Evolutionary conservation across 2,797 vertebrate species (phyloP).

Genomic region (Pantherophis vulpinus): DNA sequence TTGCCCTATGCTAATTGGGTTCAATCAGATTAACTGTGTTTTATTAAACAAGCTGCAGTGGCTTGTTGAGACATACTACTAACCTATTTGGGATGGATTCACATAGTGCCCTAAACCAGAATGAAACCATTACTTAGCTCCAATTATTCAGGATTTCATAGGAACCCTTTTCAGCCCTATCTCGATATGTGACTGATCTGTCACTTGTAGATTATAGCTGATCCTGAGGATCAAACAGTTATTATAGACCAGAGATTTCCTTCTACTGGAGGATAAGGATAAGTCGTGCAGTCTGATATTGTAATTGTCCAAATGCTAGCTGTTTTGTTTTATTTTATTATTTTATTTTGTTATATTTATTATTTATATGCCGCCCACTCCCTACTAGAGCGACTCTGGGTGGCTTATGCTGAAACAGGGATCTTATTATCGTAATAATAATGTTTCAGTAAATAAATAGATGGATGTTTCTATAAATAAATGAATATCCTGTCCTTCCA

Average conservation of each 20-base stretch:
- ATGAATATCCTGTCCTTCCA: neutral
- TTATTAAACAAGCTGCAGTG: neutral
- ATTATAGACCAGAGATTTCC: neutral
- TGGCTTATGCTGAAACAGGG: neutral
- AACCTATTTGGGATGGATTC: neutral
- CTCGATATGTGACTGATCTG: neutral
- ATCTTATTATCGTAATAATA: neutral
- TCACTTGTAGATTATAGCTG: neutral
- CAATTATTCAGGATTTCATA: neutral
- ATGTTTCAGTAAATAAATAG: neutral
- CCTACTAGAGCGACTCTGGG: neutral
- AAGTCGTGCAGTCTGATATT: neutral
- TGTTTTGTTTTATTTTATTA: neutral
- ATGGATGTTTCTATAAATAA: neutral
- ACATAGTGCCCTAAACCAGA: neutral
- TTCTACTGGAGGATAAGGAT: neutral
- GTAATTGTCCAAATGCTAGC: neutral
- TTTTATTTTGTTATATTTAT: neutral
- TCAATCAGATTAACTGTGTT: neutral
- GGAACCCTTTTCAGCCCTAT: neutral
- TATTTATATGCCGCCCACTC: neutral
- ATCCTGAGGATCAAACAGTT: neutral
- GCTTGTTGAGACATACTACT: neutral
- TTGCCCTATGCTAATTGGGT: neutral
- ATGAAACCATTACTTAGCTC: neutral